Percentiles rank a stretch among this genome's conserved stretches.
These are phyloP conservation scores for Pangasius larnaudii DNA, from an alignment of 2,797 vertebrate genomes.

Conservation along the genomic window DNA sequence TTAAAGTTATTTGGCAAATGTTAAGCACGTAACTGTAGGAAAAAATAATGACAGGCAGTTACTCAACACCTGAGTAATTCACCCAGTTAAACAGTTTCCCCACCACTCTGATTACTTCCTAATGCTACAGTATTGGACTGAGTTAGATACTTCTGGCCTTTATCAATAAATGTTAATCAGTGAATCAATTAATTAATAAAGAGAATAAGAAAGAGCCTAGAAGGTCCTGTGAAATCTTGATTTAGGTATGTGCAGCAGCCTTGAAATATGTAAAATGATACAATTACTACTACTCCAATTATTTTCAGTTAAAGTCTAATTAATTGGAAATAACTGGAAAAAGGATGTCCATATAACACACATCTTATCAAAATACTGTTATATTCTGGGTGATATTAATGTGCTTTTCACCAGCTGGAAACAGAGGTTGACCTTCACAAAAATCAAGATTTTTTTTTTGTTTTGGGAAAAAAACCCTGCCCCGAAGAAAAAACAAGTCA, in stretches of 20 bases:
- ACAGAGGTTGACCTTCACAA: slow-evolving; percentile 31
- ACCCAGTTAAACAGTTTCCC: neutral
- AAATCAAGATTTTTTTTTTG: neutral
- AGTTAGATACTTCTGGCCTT: neutral
- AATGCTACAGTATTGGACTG: slow-evolving; percentile 1
- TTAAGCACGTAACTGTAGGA: slow-evolving; percentile 28
- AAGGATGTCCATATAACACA: neutral
- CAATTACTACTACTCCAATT: neutral
- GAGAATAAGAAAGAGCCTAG: neutral
- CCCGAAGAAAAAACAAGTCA: slow-evolving; percentile 18
- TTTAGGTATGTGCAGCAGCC: neutral
- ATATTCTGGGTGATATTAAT: slow-evolving; percentile 8
- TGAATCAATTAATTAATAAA: neutral
- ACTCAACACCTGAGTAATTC: slow-evolving; percentile 26
- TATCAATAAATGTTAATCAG: slow-evolving; percentile 4
- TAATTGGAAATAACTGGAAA: neutral
- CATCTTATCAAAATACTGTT: slow-evolving; percentile 20
- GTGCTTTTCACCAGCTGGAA: slow-evolving; percentile 6
- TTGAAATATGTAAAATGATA: slow-evolving; percentile 9
- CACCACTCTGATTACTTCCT: neutral
- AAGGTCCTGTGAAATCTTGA: neutral
- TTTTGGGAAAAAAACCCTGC: slow-evolving; percentile 27
- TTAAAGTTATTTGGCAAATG: slow-evolving; percentile 29
- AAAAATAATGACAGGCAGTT: slow-evolving; percentile 6
- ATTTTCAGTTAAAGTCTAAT: neutral